Base-by-base conservation (phyloP, 2,113 vertebrate species). In the Scartelaos histophorus region DNA sequence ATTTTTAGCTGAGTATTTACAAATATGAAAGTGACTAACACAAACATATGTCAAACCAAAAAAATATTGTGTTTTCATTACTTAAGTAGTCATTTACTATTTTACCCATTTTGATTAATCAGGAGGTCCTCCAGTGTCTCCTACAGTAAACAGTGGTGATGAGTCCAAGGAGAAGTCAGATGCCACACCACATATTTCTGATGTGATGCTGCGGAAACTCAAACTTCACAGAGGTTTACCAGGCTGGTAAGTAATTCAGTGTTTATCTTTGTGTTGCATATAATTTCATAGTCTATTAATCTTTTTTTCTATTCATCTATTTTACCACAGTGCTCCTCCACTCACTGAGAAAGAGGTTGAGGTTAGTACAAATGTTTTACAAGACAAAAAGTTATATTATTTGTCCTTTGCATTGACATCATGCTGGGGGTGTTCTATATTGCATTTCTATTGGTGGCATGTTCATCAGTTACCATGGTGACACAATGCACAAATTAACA, bases 311-410 rank as follows among this genome's bases (percentile, higher is more conserved):
- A 1, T 17, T 66, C 21, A 79, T 65, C 77, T 1, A 35, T 91
- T 91, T 90, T 53, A 68, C 93, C 94, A 73, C 93, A 99, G 97
- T 35, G 93, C 95, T 6, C 97, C 97, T 49, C 93, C 96, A 22
- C 96, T 99, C 79, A 95, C 95, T 51, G 97, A 99, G 90, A 98
- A 98, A 91, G 97, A 99, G 93, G 94, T 99, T 64, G 97, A 99
- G 94, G 97, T 98, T 88, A 89, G 95, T 92, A 82, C 61, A 71
- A 29, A 67, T 80, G 25, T 70, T 65, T 45, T 38, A n/a, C 17
- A 11, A 65, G 43, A 35, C 15, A 17, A 10, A 57, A 21, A 54
- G 47, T 51, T 19, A 19, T 51, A 51, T 10, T 54, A 29, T 29
- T 29, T 29, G 4, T 29, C 2, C 29, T 29, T 29, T 29, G 29